Conservation (phyloP, 2,113 vertebrate genomes). For the Ciconia stormi region DNA sequence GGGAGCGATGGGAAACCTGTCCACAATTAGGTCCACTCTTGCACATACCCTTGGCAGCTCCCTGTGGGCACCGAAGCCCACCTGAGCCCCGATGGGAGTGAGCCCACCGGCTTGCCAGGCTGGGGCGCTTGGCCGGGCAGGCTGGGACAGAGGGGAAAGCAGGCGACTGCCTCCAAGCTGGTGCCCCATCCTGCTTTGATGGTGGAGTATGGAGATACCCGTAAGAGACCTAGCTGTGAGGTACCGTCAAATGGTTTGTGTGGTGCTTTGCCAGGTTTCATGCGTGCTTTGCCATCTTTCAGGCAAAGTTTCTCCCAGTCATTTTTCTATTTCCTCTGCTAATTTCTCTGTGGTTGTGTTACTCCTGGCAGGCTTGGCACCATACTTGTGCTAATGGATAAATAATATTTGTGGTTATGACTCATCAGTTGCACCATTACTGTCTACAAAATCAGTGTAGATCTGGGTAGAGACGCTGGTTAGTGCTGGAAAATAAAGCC, state of each 20-base stretch:
- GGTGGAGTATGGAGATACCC: neutral
- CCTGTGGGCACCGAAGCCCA: rapidly evolving
- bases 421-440: neutral
- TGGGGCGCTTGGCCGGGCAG: rapidly evolving
- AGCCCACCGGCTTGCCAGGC: neutral
- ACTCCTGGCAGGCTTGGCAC: neutral
- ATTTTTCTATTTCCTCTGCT: neutral
- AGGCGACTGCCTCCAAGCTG: neutral
- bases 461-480: neutral
- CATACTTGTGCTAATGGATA: neutral
- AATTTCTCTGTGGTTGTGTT: neutral
- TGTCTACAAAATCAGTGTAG: neutral
- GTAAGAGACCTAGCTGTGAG: neutral
- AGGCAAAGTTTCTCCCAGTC: neutral
- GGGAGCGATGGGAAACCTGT: neutral
- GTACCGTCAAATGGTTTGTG: neutral
- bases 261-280: neutral
- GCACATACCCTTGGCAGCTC: neutral
- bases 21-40: neutral
- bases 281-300: neutral
- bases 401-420: neutral
- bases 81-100: rapidly evolving
- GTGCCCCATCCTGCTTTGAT: neutral
- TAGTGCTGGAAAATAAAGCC: neutral
- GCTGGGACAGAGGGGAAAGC: neutral